These are phyloP conservation scores for Paragorgia papillata DNA, from an alignment of 92 coral and sea anemone genomes.

Conservation along the genomic window DNA sequence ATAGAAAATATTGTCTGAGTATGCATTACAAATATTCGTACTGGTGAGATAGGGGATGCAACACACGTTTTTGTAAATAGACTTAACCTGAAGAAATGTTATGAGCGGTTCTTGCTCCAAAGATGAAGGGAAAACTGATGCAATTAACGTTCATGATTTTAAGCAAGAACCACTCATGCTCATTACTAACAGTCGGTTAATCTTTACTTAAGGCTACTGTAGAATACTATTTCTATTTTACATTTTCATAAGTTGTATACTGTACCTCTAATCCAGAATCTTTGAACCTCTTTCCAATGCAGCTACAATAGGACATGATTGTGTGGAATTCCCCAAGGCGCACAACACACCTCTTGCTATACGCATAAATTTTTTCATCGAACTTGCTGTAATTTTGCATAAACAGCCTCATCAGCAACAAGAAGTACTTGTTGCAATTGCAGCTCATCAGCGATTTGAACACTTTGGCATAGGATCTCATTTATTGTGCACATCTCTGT, in stretches of 20 bases:
- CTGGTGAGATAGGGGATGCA: slow-evolving; percentile 11
- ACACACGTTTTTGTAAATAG: background rate
- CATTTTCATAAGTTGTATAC: slow-evolving; percentile 2
- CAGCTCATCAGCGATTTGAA: slow-evolving; percentile 17
- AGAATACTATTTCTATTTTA: slow-evolving; percentile 17
- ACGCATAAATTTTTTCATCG: slow-evolving; percentile 24
- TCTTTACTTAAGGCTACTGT: slow-evolving; percentile 2
- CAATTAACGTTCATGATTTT: slow-evolving; percentile 19
- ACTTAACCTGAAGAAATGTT: background rate
- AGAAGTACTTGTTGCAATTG: slow-evolving; percentile 16
- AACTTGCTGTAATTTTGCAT: slow-evolving; percentile 42
- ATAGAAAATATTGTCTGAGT: slow-evolving; percentile 16
- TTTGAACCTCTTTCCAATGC: slow-evolving; percentile 36
- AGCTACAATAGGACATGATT: slow-evolving; percentile 38
- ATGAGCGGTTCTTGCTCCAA: slow-evolving; percentile 27
- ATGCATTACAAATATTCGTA: slow-evolving; percentile 6
- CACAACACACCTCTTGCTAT: slow-evolving; percentile 28
- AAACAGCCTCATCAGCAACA: slow-evolving; percentile 40
- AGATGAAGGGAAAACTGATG: slow-evolving; percentile 24
- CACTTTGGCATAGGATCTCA: slow-evolving; percentile 35
- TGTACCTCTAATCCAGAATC: slow-evolving; percentile 36
- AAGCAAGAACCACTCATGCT: slow-evolving; percentile 23
- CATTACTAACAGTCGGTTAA: slow-evolving; percentile 1
- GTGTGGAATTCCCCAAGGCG: slow-evolving; percentile 35
- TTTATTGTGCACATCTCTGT: slow-evolving; percentile 34